These are phyloP conservation scores for Ophion costatus DNA, from an alignment of 2,888 invertebrate genomes.

Conservation along the genomic window DNA sequence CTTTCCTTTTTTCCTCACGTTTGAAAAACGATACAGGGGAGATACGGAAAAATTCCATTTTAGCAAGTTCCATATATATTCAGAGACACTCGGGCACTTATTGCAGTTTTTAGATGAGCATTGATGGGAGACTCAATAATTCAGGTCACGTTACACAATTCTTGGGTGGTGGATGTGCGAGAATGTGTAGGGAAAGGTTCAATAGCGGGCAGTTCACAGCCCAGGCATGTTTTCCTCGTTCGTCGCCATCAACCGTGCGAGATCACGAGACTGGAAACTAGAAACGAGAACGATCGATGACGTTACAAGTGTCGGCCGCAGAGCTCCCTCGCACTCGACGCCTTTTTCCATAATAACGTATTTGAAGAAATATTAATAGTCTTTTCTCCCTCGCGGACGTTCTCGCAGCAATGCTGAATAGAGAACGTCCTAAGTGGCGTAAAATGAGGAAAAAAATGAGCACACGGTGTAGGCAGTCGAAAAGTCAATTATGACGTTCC, in stretches of 20 bases:
- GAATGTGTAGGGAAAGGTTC: constrained; percentile 46
- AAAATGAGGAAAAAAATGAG: neutral
- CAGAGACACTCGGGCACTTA: neutral
- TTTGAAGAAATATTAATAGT: constrained; percentile 37
- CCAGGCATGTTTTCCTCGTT: constrained; percentile 41
- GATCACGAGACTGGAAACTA: constrained; percentile 67
- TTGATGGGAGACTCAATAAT: constrained; percentile 57
- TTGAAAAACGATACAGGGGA: neutral
- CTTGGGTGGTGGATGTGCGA: constrained; percentile 28
- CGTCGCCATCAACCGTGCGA: constrained; percentile 55
- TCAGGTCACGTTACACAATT: constrained; percentile 64
- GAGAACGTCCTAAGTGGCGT: neutral
- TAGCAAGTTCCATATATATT: neutral
- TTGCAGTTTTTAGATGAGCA: constrained; percentile 12
- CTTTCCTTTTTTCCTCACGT: neutral
- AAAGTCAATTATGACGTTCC: neutral
- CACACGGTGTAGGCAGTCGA: neutral
- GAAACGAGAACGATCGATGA: constrained; percentile 70
- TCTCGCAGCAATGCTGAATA: neutral
- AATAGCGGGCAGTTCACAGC: constrained; percentile 33
- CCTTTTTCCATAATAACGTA: constrained; percentile 48
- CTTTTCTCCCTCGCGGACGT: neutral
- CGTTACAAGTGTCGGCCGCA: constrained; percentile 58
- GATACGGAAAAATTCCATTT: neutral
- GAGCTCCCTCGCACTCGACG: constrained; percentile 27